Evolutionary conservation across 2,797 vertebrate species (phyloP).

Genomic region (Microctenopoma lineatum): DNA sequence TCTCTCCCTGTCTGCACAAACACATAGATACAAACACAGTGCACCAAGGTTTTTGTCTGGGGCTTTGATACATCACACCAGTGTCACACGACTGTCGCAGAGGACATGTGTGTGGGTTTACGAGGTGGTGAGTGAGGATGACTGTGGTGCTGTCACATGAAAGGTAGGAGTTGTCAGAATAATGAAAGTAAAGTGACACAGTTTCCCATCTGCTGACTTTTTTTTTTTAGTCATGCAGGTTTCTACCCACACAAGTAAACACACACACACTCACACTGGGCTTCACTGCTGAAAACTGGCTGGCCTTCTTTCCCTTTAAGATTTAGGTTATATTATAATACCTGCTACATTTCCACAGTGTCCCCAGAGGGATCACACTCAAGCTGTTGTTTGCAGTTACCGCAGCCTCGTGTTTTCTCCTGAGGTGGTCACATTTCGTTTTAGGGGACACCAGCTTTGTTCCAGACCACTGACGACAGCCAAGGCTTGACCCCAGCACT

Average conservation of each 20-base stretch:
- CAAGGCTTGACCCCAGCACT: slow-evolving; percentile 45
- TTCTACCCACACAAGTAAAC: slow-evolving; percentile 3
- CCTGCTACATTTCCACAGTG: slow-evolving; percentile 37
- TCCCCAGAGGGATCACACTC: slow-evolving; percentile 53
- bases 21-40: slow-evolving; percentile 52
- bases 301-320: slow-evolving; percentile 59
- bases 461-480: slow-evolving; percentile 59
- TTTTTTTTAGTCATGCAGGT: slow-evolving; percentile 31
- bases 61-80: slow-evolving; percentile 75
- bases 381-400: slow-evolving; percentile 69
- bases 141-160: slow-evolving; percentile 68
- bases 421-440: slow-evolving; percentile 69
- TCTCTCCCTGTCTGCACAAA: slow-evolving; percentile 68
- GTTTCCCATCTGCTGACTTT: slow-evolving; percentile 60
- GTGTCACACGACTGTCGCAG: slow-evolving; percentile 55
- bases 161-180: slow-evolving; percentile 60
- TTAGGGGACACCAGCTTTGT: slow-evolving; percentile 64
- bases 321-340: slow-evolving; percentile 62
- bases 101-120: slow-evolving; percentile 72
- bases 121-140: slow-evolving; percentile 77
- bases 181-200: slow-evolving; percentile 65
- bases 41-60: slow-evolving; percentile 82
- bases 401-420: slow-evolving; percentile 60
- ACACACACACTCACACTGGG: background rate
- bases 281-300: slow-evolving; percentile 28